These are phyloP conservation scores for Pyrocephalus nanus DNA, from an alignment of 2,797 vertebrate genomes.

Conservation along the genomic window DNA sequence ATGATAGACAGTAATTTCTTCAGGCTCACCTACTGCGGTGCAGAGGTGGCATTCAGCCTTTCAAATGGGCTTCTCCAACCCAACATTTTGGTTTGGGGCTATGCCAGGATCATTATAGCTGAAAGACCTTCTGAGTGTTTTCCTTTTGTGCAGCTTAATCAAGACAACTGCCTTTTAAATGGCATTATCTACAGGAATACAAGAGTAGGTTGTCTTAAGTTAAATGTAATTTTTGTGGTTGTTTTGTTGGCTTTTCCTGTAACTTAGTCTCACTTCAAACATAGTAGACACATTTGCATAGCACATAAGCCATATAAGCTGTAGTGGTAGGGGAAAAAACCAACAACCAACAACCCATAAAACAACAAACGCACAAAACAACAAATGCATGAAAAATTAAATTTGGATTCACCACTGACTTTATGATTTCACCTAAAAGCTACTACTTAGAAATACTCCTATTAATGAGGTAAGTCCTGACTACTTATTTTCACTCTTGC, in stretches of 20 bases:
- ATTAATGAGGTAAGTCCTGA: not conserved
- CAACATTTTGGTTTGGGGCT: constrained; percentile 21
- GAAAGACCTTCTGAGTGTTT: not conserved
- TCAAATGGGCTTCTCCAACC: not conserved
- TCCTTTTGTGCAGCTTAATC: not conserved
- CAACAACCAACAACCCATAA: not conserved
- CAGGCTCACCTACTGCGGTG: not conserved
- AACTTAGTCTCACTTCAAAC: not conserved
- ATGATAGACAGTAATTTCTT: not conserved
- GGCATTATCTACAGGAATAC: not conserved
- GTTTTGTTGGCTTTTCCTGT: not conserved
- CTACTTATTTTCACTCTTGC: not conserved
- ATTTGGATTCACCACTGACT: not conserved
- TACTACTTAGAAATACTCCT: not conserved
- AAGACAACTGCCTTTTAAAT: not conserved
- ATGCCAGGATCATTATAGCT: not conserved
- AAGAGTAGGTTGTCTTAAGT: not conserved
- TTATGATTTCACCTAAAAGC: not conserved
- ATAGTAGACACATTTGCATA: not conserved
- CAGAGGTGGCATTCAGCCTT: not conserved
- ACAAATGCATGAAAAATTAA: not conserved
- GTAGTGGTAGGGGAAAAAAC: rapidly evolving
- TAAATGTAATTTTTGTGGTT: not conserved
- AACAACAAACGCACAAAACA: not conserved
- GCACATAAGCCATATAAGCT: not conserved